Percentiles rank a stretch among this genome's conserved stretches.
phyloP scores from a whole-genome alignment of 2,113 vertebrate species.

The Rhinoderma darwinii region DNA sequence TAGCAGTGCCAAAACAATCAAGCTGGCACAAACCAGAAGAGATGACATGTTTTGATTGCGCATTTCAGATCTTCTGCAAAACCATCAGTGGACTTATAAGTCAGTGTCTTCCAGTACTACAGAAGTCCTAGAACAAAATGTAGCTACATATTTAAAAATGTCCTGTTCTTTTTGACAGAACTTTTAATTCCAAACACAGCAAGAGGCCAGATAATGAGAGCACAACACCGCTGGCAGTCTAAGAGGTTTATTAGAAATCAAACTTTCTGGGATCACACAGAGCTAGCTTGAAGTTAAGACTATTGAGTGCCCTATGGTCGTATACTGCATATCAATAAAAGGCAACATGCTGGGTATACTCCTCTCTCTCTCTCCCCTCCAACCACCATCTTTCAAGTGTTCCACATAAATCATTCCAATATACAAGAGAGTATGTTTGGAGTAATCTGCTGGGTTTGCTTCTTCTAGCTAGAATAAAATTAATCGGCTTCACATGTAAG shows the following conservation, averaged over 20 bases:
- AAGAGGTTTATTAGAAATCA: constrained; percentile 68
- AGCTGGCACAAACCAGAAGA: neutral
- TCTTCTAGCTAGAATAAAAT: constrained; percentile 20
- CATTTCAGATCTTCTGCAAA: neutral
- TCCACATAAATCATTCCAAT: constrained; percentile 67
- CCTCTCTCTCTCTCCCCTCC: constrained; percentile 49
- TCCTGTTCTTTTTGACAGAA: constrained; percentile 67
- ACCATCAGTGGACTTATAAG: neutral
- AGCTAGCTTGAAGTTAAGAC: constrained; percentile 67
- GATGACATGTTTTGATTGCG: neutral
- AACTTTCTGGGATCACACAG: constrained; percentile 65
- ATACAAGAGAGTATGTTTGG: constrained; percentile 44
- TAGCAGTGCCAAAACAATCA: constrained; percentile 1
- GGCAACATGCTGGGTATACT: constrained; percentile 62
- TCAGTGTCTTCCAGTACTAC: constrained; percentile 25
- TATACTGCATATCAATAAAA: constrained; percentile 63
- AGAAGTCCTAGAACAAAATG: constrained; percentile 28
- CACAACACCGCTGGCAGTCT: constrained; percentile 66
- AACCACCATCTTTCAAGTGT: constrained; percentile 64
- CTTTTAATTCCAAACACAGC: constrained; percentile 73
- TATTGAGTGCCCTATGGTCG: constrained; percentile 64
- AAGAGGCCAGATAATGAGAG: constrained; percentile 65
- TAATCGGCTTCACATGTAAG: constrained; percentile 38
- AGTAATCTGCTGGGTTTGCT: constrained; percentile 49
- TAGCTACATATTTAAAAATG: constrained; percentile 46